phyloP scores from a whole-genome alignment of 1,140 invertebrate species.

The Odontomachus brunneus region DNA sequence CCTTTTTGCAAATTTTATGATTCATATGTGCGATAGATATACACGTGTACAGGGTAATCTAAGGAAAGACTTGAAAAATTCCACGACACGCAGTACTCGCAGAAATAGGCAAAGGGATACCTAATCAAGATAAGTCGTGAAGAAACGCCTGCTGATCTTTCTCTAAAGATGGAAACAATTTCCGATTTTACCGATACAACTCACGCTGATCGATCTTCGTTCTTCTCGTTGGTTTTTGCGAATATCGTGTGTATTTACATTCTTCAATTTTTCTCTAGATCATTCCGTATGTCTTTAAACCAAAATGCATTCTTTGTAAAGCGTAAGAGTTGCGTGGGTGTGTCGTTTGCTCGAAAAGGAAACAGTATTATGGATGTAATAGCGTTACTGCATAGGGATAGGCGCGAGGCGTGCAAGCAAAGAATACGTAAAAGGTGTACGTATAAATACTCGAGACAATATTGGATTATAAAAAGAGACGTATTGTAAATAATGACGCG shows the following conservation, averaged over 20 bases:
- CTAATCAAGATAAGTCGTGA: background rate
- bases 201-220: too few relatives aligned
- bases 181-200: too few relatives aligned
- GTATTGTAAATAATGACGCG: slow-evolving; percentile 25
- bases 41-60: background rate
- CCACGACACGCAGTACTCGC: too few relatives aligned
- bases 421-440: background rate
- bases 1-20: slow-evolving; percentile 6
- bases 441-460: slow-evolving; percentile 6
- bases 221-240: too few relatives aligned
- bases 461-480: background rate
- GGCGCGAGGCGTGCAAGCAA: background rate
- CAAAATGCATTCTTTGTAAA: slow-evolving; percentile 47
- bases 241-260: too few relatives aligned
- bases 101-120: background rate
- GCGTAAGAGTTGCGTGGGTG: slow-evolving; percentile 14
- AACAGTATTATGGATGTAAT: slow-evolving; percentile 42
- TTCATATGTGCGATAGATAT: background rate
- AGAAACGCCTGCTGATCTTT: too few relatives aligned
- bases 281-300: slow-evolving; percentile 1
- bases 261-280: too few relatives aligned
- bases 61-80: background rate
- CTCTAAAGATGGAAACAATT: too few relatives aligned
- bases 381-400: background rate
- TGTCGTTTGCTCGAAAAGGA: slow-evolving; percentile 22